Evolutionary conservation across 2,888 invertebrate species (phyloP).

Genomic region (Liposcelis brunnea): DNA sequence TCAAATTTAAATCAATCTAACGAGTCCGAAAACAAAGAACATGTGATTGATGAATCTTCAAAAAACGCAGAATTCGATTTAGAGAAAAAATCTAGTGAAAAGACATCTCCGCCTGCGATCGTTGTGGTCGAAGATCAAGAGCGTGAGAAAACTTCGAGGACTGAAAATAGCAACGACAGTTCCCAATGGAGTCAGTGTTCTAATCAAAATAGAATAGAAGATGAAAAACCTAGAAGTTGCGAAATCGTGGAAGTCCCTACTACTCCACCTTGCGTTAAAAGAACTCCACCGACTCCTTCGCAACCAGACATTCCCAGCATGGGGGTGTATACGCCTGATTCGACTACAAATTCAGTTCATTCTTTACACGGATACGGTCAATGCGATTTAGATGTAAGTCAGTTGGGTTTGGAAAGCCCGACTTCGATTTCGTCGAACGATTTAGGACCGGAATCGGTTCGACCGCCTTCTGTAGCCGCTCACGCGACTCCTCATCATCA

Average conservation of each 20-base stretch:
- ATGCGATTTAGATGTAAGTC: slow-evolving; percentile 68
- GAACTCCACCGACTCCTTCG: slow-evolving; percentile 14
- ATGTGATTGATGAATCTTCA: slow-evolving; percentile 3
- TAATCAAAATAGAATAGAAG: slow-evolving; percentile 16
- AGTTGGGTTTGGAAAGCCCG: slow-evolving; percentile 73
- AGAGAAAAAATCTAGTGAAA: neutral
- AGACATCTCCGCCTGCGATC: slow-evolving; percentile 13
- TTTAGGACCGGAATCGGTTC: slow-evolving; percentile 38
- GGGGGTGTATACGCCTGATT: slow-evolving; percentile 74
- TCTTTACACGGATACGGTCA: slow-evolving; percentile 56
- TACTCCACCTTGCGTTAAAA: slow-evolving; percentile 11
- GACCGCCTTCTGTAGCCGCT: slow-evolving; percentile 16
- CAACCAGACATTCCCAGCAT: slow-evolving; percentile 53
- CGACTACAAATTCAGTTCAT: slow-evolving; percentile 66
- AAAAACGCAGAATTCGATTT: slow-evolving; percentile 8
- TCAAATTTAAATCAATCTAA: slow-evolving; percentile 2
- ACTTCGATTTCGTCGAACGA: slow-evolving; percentile 69
- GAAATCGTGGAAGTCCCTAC: slow-evolving; percentile 18
- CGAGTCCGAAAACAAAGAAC: neutral
- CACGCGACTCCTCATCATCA: slow-evolving; percentile 16
- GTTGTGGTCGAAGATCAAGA: slow-evolving; percentile 14
- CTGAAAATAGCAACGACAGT: neutral
- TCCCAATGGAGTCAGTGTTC: slow-evolving; percentile 12
- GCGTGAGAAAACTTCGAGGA: neutral
- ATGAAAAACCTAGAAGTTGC: slow-evolving; percentile 15